Conservation (phyloP, 2,113 vertebrate species). For the Choloepus hoffmanni region DNA sequence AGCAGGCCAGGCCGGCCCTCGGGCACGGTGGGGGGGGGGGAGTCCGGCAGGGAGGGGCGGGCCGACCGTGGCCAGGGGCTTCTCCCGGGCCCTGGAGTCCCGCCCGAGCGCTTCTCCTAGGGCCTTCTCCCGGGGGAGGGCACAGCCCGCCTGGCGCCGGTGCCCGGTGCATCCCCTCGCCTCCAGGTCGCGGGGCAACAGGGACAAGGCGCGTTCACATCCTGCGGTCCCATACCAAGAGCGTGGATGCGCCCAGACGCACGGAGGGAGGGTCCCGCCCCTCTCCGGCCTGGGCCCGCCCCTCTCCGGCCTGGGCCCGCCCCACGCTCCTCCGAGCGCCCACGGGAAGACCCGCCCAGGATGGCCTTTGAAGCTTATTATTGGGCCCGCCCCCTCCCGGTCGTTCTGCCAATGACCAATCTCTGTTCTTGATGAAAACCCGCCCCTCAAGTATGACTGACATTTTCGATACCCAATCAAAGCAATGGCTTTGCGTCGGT, state of each 20-base stretch:
- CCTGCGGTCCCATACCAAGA: too few species aligned
- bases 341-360: background rate
- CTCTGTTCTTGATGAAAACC: rapidly evolving
- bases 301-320: background rate
- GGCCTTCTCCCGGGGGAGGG: rapidly evolving
- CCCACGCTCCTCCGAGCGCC: too few species aligned
- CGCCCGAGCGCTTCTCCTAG: rapidly evolving
- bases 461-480: background rate
- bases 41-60: too few species aligned
- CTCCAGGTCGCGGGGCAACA: background rate
- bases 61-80: too few species aligned
- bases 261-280: too few species aligned
- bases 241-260: too few species aligned
- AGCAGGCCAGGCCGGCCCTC: too few species aligned
- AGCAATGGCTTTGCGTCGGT: rapidly evolving
- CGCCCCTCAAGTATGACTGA: background rate
- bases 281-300: background rate
- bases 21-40: background rate
- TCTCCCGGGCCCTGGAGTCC: background rate
- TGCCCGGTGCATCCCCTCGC: too few species aligned
- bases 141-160: rapidly evolving
- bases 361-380: background rate
- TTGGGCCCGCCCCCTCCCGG: background rate
- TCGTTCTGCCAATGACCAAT: background rate
- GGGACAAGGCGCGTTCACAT: too few species aligned